These are phyloP conservation scores for Chunga burmeisteri DNA, from an alignment of 2,113 vertebrate species.

Conservation along the genomic window DNA sequence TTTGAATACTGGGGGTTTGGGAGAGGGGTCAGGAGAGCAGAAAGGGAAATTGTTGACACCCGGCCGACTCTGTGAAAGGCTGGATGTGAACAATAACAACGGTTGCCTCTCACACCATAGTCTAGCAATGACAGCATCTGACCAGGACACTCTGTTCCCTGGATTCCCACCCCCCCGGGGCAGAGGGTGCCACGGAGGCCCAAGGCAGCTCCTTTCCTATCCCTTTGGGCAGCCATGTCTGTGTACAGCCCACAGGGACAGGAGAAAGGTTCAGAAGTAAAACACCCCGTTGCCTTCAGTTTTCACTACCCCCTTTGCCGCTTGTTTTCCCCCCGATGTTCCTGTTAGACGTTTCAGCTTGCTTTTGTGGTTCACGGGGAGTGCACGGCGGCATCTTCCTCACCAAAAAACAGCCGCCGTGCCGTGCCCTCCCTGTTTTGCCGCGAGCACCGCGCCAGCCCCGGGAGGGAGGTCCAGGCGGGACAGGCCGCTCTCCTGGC, in stretches of 20 bases:
- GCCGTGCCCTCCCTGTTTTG: not conserved
- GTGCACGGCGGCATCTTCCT: rapidly evolving
- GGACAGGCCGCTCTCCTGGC: rapidly evolving
- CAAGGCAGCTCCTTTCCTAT: not conserved
- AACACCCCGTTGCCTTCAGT: not conserved
- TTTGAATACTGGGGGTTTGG: not conserved
- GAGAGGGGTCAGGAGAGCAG: not conserved
- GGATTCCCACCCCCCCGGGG: not conserved
- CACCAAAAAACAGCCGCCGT: rapidly evolving
- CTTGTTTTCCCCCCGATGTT: rapidly evolving
- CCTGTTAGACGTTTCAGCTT: not conserved
- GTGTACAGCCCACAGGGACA: not conserved
- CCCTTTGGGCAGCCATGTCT: not conserved
- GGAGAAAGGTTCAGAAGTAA: not conserved
- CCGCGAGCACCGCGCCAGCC: not conserved
- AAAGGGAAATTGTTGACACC: not conserved
- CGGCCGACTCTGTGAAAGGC: not conserved
- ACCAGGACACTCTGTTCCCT: not conserved
- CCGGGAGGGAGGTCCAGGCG: not conserved
- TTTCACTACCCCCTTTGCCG: not conserved
- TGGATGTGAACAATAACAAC: not conserved
- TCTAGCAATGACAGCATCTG: rapidly evolving
- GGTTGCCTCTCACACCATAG: rapidly evolving
- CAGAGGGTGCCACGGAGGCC: not conserved
- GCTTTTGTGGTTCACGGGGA: rapidly evolving